Evolutionary conservation across 2,888 invertebrate genomes (phyloP), one percentile per base, ranked within the genome.

Genomic region (Meta bourneti): DNA sequence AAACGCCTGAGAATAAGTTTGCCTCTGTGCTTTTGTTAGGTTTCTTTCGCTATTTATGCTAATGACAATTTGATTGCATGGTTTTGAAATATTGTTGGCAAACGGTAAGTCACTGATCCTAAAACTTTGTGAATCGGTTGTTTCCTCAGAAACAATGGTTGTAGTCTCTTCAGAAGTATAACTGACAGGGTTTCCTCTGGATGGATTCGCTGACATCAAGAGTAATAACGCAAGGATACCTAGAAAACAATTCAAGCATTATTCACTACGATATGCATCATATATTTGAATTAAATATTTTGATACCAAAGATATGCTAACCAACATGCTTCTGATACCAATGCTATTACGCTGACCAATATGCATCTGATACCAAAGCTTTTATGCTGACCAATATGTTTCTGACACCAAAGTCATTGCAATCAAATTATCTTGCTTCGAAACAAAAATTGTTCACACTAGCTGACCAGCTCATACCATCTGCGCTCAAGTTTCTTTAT

Each of bases 151-250:
- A 19, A 49, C n/a, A 69, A n/a, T 4, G 34, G 81, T 82, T 20
- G 72, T 19, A 13, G 70, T 71, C 8, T 70, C 70, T 51, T 75
- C 81, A 20, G 81, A 75, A 49, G 19, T 69, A 13, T 48, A 5
- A 51, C 11, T 88, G 11, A 69, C 11, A 48, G 54, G 34, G 20
- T 20, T 51, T 89, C 75, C 81, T 75, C 70, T 52, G 9, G 89
- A 13, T 8, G 52, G 51, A 34, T 49, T 69, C n/a, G 89, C 52
- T 54, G 82, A 70, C 70, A 89, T 75, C 19, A 88, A 72, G 61
- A 88, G 49, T 74, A 89, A 80, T 82, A 77, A 54, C 70, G 82
- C 77, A 70, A 89, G 77, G 77, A 77, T 77, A 89, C 89, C 89
- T 89, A 11, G 78, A 79, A 49, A 80, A 61, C 69, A 69, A 69